Base-by-base conservation (phyloP, 2,888 invertebrate species). In the Yponomeuta malinellus region DNA sequence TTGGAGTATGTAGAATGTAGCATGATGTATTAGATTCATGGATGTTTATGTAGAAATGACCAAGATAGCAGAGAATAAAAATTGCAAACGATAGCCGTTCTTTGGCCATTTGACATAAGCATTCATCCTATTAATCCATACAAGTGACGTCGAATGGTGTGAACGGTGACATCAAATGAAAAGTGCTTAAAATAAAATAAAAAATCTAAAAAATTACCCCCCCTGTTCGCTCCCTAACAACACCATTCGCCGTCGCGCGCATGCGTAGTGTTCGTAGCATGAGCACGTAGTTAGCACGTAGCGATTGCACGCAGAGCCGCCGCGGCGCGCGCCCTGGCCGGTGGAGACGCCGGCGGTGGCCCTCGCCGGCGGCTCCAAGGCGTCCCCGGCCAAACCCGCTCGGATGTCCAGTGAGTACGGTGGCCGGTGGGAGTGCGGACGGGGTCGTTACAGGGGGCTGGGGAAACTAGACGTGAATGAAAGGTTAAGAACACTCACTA, bases 391-490 rank as follows among this genome's bases (percentile, higher is more conserved):
- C 77, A 90, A 90, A 85, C 90, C 90, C 74, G 90, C 90, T 81
- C 88, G 91, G 77, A 84, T 87, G 71, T 86, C 89, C 84, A 91
- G 91, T 91, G 82, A 91, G 91, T 91, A 90, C 73, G 74, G 69
- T 75, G 77, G 73, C 9, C 63, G n/a, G n/a, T 2, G 15, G 63
- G 8, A 63, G 63, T 15, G 63, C n/a, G 63, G n/a, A 63, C 63
- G 43, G 9, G 43, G 43, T 43, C 43, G 43, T 43, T 43, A 43
- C 43, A 43, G 43, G 43, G 43, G 8, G 43, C 43, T 43, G 43
- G 43, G 43, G 8, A 43, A 8, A 43, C 5, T 43, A 43, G 43
- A 43, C 2, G 43, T 1, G 43, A 8, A 43, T 5, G 6, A 33
- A 33, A 33, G 23, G 23, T 23, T 23, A 23, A 23, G 23, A 23